Conservation (phyloP, 1,140 invertebrate genomes). For the Saxidomus purpurata region DNA sequence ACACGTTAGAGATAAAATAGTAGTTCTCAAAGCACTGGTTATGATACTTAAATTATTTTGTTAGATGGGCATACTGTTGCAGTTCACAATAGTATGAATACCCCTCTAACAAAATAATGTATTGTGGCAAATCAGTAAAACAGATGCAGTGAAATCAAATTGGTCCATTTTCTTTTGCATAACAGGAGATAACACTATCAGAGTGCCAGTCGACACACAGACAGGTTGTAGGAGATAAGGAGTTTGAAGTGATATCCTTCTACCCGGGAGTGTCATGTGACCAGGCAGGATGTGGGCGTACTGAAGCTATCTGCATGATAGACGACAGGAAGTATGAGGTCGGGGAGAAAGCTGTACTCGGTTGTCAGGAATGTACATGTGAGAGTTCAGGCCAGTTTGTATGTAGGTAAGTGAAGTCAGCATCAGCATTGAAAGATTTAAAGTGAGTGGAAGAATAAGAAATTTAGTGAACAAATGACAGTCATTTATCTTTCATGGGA, state of each 20-base stretch:
- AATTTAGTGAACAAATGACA: too few species aligned
- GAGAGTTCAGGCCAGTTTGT: slow-evolving; percentile 71
- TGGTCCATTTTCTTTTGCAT: not conserved
- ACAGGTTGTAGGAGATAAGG: slow-evolving; percentile 71
- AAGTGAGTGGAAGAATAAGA: too few species aligned
- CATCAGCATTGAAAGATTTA: too few species aligned
- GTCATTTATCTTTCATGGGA: too few species aligned
- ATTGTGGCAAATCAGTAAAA: too few species aligned
- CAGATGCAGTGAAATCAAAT: too few species aligned
- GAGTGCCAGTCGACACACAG: slow-evolving; percentile 81
- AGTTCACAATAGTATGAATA: too few species aligned
- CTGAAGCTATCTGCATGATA: slow-evolving; percentile 71
- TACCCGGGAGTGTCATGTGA: slow-evolving; percentile 79
- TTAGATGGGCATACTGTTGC: too few species aligned
- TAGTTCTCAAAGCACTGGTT: too few species aligned
- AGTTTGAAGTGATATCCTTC: slow-evolving; percentile 81
- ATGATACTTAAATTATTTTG: too few species aligned
- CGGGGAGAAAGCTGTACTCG: slow-evolving; percentile 72
- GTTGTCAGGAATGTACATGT: slow-evolving; percentile 82
- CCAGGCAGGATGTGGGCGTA: slow-evolving; percentile 74
- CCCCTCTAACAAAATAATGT: too few species aligned
- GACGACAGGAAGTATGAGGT: slow-evolving; percentile 71
- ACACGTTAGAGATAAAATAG: too few species aligned
- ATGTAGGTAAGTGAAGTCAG: slow-evolving; percentile 74
- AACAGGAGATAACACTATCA: slow-evolving; percentile 76